phyloP scores from a whole-genome alignment of 1,140 invertebrate genomes.

The Hydropsyche tenuis region DNA sequence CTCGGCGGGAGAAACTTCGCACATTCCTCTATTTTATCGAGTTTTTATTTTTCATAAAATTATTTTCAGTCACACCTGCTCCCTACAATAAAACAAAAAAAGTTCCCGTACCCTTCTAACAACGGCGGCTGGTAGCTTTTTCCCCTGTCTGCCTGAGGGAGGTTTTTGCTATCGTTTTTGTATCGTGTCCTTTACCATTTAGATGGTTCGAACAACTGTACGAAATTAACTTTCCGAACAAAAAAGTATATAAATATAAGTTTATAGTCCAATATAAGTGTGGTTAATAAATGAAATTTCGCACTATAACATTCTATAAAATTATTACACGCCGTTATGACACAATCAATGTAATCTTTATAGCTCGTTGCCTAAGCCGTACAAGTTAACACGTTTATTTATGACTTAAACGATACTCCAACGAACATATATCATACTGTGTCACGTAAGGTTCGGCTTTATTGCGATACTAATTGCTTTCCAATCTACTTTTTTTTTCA shows the following conservation, averaged over 20 bases:
- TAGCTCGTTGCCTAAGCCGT: neutral
- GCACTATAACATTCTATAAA: too few relatives aligned
- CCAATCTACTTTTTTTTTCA: slow-evolving; percentile 33
- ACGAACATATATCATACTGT: slow-evolving; percentile 12
- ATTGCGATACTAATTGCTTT: slow-evolving; percentile 40
- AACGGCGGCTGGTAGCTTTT: too few relatives aligned
- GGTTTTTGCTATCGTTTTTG: neutral
- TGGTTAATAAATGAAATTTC: too few relatives aligned
- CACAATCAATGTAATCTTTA: neutral
- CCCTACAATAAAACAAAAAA: neutral
- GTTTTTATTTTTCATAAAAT: slow-evolving; percentile 29
- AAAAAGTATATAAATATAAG: too few relatives aligned
- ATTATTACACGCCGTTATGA: too few relatives aligned
- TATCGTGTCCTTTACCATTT: slow-evolving; percentile 7
- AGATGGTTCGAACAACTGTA: neutral
- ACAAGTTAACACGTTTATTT: slow-evolving; percentile 12
- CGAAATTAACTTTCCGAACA: slow-evolving; percentile 8
- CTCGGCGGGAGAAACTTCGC: neutral
- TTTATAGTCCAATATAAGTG: too few relatives aligned
- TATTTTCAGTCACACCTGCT: slow-evolving; percentile 22
- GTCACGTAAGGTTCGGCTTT: slow-evolving; percentile 31
- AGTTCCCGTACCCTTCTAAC: neutral
- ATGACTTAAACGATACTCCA: neutral
- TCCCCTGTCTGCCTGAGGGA: too few relatives aligned
- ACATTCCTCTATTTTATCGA: slow-evolving; percentile 7